phyloP scores from a whole-genome alignment of 30 jellyfish, hydroid and myxozoan genomes.

The Aurelia sp. region DNA sequence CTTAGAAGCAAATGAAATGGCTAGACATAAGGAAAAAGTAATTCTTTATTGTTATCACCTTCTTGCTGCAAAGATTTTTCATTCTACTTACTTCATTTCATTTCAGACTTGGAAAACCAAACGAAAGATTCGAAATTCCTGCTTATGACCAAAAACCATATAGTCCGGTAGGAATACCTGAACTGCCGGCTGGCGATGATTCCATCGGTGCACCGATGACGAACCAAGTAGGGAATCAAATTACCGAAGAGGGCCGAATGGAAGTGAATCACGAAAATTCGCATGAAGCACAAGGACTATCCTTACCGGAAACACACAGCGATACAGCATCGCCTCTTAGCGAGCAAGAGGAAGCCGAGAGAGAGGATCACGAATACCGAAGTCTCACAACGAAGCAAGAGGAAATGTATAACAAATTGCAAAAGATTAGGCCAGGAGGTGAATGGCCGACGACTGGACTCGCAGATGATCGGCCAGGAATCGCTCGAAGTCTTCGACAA shows the following conservation, averaged over 20 bases:
- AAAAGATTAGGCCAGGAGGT: slow-evolving; percentile 71
- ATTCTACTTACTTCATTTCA: not conserved
- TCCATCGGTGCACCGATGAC: slow-evolving; percentile 54
- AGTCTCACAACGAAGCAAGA: slow-evolving; percentile 73
- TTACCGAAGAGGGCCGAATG: slow-evolving; percentile 49
- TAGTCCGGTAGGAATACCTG: slow-evolving; percentile 70
- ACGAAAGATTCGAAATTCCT: slow-evolving; percentile 54
- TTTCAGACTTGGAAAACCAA: slow-evolving; percentile 42
- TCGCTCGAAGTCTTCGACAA: slow-evolving; percentile 13
- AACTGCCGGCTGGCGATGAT: slow-evolving; percentile 72
- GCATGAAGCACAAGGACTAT: slow-evolving; percentile 17
- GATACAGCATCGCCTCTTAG: slow-evolving; percentile 74
- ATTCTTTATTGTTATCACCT: no score
- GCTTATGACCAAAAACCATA: slow-evolving; percentile 22
- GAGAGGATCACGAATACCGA: slow-evolving; percentile 90
- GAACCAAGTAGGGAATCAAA: not conserved
- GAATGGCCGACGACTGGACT: slow-evolving; percentile 64
- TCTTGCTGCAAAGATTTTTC: not conserved
- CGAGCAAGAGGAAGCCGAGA: slow-evolving; percentile 93
- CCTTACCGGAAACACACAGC: slow-evolving; percentile 85
- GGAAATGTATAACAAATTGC: slow-evolving; percentile 69
- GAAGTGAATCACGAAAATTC: slow-evolving; percentile 25
- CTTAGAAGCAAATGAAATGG: no score
- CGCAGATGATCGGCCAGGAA: slow-evolving; percentile 31
- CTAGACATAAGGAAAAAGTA: no score